Conservation (phyloP, 2,888 invertebrate species). For the Venustoraphidia nigricollis region DNA sequence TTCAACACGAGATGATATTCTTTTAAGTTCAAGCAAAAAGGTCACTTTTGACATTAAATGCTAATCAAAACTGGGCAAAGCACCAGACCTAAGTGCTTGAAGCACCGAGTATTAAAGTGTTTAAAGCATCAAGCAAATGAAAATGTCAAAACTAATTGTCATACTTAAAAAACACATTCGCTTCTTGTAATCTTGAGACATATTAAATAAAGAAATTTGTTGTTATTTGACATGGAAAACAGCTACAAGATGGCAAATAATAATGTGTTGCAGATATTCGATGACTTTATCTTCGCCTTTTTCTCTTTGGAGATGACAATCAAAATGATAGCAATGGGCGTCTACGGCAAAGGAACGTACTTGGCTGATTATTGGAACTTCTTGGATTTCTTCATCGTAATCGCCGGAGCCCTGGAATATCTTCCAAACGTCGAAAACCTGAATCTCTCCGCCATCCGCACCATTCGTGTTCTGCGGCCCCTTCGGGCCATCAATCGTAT, state of each 20-base stretch:
- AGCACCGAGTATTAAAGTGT: too few relatives aligned
- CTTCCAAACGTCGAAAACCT: constrained; percentile 91
- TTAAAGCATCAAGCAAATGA: too few relatives aligned
- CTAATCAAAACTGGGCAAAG: too few relatives aligned
- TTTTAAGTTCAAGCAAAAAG: too few relatives aligned
- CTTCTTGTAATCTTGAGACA: background rate
- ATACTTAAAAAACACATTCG: background rate
- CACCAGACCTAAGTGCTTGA: too few relatives aligned
- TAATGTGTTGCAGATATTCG: constrained; percentile 60
- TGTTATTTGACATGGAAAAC: background rate
- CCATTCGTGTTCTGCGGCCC: constrained; percentile 92
- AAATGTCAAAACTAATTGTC: background rate
- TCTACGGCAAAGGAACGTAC: constrained; percentile 86
- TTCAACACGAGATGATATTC: too few relatives aligned
- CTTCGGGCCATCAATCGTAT: constrained; percentile 97
- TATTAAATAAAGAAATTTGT: background rate
- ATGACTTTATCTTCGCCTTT: constrained; percentile 97
- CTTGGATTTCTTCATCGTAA: constrained; percentile 93
- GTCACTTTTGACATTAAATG: too few relatives aligned
- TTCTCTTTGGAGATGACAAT: constrained; percentile 96
- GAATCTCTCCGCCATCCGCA: constrained; percentile 95
- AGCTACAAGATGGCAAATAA: background rate
- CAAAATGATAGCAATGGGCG: constrained; percentile 97
- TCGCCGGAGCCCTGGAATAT: constrained; percentile 85
- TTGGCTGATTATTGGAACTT: constrained; percentile 98